phyloP scores from a whole-genome alignment of 2,113 vertebrate species.

The Nestor notabilis region DNA sequence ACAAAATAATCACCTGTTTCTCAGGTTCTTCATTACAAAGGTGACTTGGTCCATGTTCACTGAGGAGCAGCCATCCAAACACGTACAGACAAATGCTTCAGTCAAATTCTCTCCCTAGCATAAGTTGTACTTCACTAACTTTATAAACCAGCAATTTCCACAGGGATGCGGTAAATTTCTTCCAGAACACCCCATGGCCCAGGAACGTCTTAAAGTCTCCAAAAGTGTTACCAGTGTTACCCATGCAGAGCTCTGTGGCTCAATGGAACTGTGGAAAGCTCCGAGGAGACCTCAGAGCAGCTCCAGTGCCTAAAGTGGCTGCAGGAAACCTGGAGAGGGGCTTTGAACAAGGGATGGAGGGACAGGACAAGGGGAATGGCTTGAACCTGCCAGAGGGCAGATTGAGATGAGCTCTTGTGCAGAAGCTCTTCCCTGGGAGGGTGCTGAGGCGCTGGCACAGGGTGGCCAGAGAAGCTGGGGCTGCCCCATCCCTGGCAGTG shows the following conservation, averaged over 20 bases:
- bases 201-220: rapidly evolving
- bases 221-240: neutral
- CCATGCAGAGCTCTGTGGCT: neutral
- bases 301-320: neutral
- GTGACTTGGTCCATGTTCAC: neutral
- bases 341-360: neutral
- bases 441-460: no score
- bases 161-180: neutral
- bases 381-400: neutral
- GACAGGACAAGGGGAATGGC: neutral
- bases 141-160: rapidly evolving
- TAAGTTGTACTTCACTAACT: neutral
- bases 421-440: no score
- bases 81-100: neutral
- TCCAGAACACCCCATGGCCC: neutral
- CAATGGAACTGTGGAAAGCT: neutral
- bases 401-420: no score
- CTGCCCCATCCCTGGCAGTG: no score
- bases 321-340: neutral
- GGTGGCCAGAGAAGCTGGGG: no score
- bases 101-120: neutral
- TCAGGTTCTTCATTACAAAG: neutral
- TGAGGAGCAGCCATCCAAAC: neutral
- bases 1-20: neutral
- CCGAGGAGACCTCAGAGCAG: neutral